phyloP scores from a whole-genome alignment of 2,113 vertebrate genomes.

The Cyanocitta stelleri region DNA sequence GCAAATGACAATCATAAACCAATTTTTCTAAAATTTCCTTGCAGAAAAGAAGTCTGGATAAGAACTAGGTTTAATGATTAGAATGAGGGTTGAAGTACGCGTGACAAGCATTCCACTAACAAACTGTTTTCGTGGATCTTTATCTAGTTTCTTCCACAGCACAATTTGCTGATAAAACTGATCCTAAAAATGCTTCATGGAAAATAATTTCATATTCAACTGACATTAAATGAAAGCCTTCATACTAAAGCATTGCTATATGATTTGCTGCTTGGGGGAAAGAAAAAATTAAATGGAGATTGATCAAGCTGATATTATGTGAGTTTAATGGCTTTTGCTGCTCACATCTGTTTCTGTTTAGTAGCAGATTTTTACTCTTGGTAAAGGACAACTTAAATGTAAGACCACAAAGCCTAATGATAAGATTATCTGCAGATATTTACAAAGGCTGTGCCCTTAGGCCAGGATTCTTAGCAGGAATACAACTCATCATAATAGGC shows the following conservation, averaged over 20 bases:
- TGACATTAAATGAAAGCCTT: not conserved
- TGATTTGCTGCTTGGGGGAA: not conserved
- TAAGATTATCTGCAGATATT: not conserved
- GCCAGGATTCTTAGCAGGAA: not conserved
- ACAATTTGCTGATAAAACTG: not conserved
- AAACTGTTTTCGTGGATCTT: not conserved
- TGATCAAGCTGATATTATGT: not conserved
- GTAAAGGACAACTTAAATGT: not conserved
- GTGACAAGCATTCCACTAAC: not conserved
- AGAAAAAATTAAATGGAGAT: not conserved
- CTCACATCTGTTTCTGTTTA: not conserved
- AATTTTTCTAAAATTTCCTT: not conserved
- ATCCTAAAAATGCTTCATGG: not conserved
- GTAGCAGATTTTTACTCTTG: not conserved
- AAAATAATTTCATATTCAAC: not conserved
- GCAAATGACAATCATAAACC: not conserved
- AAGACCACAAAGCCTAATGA: not conserved
- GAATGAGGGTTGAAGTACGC: not conserved
- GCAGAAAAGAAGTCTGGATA: not conserved
- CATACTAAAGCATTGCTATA: not conserved
- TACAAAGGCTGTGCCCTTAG: not conserved
- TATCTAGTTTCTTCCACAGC: not conserved
- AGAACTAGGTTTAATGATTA: not conserved
- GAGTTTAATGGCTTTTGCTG: not conserved
- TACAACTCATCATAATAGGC: not conserved